Conservation (phyloP, 2,113 vertebrate species). For the Larimichthys polyactis region DNA sequence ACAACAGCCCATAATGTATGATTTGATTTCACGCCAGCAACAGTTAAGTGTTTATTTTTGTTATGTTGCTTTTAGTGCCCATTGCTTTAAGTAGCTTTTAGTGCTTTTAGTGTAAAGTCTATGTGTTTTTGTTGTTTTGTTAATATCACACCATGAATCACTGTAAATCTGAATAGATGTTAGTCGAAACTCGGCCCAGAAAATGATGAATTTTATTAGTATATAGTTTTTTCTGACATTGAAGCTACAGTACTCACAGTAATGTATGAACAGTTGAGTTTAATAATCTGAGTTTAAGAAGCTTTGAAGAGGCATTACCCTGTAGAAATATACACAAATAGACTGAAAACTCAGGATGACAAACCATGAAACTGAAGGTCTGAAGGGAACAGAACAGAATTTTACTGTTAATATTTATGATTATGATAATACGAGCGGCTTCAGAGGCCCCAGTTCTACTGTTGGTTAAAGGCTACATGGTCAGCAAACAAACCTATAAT, state of each 20-base stretch:
- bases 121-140: neutral
- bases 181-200: neutral
- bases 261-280: neutral
- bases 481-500: conserved; percentile 32
- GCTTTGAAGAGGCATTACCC: neutral
- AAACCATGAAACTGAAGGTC: neutral
- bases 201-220: neutral
- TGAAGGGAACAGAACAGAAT: conserved; percentile 3
- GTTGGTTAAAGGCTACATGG: conserved; percentile 33
- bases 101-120: neutral
- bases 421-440: conserved; percentile 47
- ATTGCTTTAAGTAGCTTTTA: neutral
- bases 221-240: neutral
- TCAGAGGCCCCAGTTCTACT: conserved; percentile 12
- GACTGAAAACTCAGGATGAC: neutral
- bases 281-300: neutral
- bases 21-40: neutral
- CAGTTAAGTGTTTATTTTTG: neutral
- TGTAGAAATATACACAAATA: neutral
- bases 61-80: neutral
- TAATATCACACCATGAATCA: neutral
- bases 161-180: no score
- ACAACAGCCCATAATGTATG: neutral
- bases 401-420: conserved; percentile 51
- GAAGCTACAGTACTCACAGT: no score